Evolutionary conservation across 2,113 vertebrate genomes (phyloP).

Genomic region (Sturnus vulgaris): DNA sequence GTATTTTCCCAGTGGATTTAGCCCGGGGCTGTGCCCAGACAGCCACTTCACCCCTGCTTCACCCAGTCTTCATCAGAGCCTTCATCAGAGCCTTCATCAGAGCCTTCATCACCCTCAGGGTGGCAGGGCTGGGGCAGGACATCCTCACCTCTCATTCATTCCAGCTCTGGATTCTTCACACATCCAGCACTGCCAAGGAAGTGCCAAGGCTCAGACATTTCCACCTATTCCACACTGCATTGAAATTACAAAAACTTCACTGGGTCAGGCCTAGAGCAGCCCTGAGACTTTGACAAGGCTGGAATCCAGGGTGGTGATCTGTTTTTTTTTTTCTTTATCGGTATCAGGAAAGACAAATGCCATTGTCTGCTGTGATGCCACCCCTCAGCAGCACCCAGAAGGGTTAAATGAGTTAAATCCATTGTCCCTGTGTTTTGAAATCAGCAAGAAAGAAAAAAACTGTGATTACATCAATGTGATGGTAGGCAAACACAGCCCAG

Average conservation of each 20-base stretch:
- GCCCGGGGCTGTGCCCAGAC: not conserved
- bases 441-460: not conserved
- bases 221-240: not conserved
- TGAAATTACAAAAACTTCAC: not conserved
- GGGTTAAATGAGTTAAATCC: not conserved
- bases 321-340: not conserved
- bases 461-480: not conserved
- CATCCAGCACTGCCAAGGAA: rapidly evolving
- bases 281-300: not conserved
- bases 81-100: not conserved
- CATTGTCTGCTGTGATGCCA: not conserved
- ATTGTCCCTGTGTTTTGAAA: not conserved
- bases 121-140: not conserved
- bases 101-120: not conserved
- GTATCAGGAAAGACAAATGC: not conserved
- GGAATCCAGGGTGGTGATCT: not conserved
- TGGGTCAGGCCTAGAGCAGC: not conserved
- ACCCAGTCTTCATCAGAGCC: not conserved
- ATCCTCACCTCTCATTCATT: not conserved
- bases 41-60: not conserved
- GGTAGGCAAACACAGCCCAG: not conserved
- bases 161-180: not conserved
- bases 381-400: not conserved
- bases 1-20: conserved; percentile 48
- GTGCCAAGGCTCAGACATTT: not conserved